Percentiles rank a stretch among this genome's conserved stretches.
phyloP scores from a whole-genome alignment of 2,113 vertebrate species.

The Elgaria multicarinata region DNA sequence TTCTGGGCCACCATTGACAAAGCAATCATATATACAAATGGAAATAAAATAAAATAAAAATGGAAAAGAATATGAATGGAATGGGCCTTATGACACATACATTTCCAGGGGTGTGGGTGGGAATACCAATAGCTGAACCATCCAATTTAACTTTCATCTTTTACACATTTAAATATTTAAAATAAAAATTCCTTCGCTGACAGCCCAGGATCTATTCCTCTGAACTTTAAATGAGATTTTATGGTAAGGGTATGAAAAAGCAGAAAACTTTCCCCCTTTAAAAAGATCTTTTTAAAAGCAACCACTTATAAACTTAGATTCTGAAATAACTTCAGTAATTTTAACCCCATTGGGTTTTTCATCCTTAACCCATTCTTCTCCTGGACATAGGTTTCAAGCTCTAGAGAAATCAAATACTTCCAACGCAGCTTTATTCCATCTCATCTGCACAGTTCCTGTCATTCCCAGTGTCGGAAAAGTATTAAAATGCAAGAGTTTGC shows the following conservation, averaged over 20 bases:
- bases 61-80: no score
- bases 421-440: neutral
- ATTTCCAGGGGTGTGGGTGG: neutral
- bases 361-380: neutral
- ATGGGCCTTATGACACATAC: neutral
- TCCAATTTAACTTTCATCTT: neutral
- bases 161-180: neutral
- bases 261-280: neutral
- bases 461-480: neutral
- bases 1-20: neutral
- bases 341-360: neutral
- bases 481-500: neutral
- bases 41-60: no score
- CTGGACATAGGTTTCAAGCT: neutral
- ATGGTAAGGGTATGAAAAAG: neutral
- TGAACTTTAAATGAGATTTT: neutral
- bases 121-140: neutral
- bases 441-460: neutral
- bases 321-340: neutral
- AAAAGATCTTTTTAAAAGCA: neutral
- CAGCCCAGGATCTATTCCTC: no score
- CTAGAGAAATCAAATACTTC: neutral
- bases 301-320: neutral
- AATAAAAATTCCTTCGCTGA: neutral
- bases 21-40: neutral